phyloP scores from a whole-genome alignment of 2,113 vertebrate species.

The Polyodon spathula region DNA sequence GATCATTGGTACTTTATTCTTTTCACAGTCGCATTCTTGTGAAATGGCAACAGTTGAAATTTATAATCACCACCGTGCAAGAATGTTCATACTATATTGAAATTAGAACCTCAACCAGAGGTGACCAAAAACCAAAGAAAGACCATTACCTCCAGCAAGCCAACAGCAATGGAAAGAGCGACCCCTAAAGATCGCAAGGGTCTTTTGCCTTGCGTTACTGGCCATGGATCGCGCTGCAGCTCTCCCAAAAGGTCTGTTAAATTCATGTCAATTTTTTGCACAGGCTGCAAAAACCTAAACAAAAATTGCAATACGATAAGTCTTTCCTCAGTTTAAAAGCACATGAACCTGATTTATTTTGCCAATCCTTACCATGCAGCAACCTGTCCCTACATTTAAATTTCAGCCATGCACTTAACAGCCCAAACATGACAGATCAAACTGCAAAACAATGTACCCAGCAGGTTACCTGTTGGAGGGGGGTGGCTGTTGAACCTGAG shows the following conservation, averaged over 20 bases:
- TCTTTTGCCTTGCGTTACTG: constrained; percentile 86
- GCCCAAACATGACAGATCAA: background rate
- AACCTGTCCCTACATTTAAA: no score
- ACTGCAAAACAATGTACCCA: background rate
- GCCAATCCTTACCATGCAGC: no score
- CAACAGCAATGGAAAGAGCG: constrained; percentile 91
- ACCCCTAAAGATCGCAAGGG: constrained; percentile 87
- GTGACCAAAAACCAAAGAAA: background rate
- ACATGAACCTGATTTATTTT: no score
- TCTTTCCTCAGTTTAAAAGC: background rate
- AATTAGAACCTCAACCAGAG: no score
- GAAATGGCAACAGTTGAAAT: no score
- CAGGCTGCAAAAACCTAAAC: constrained; percentile 82
- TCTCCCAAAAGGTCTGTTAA: constrained; percentile 93
- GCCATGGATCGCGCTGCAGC: constrained; percentile 92
- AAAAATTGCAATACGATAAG: constrained; percentile 2
- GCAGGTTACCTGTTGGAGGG: constrained; percentile 78
- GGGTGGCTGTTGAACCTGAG: constrained; percentile 71
- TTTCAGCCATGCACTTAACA: no score
- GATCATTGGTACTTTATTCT: no score
- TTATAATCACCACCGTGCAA: no score
- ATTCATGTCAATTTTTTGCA: constrained; percentile 98
- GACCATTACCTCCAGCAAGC: constrained; percentile 77
- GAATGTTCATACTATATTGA: background rate
- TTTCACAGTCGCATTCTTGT: no score